Base-by-base conservation (phyloP, 2,113 vertebrate species). In the Porphyrio hochstetteri region DNA sequence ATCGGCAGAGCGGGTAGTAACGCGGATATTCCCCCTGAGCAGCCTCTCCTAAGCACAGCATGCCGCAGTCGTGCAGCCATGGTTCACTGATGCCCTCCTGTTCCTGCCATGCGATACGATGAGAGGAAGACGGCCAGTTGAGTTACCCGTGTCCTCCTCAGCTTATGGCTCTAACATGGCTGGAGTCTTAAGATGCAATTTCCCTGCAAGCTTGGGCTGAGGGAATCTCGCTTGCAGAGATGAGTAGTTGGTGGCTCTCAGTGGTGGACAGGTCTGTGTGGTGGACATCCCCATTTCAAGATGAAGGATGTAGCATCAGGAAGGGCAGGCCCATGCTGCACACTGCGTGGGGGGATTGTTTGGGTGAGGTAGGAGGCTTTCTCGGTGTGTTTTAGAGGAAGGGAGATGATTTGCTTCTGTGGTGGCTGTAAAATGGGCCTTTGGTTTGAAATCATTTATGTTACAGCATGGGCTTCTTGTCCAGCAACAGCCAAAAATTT, bases 21-120 rank as follows among this genome's bases (percentile, higher is more conserved):
- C 0, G 1, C 9, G 29, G 25, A 25, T 89, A 46, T 3, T 84
- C n/a, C 65, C n/a, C 57, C 80, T 5, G 4, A 56, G 42, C 12
- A 5, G 35, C 29, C 68, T 82, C 68, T 89, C 36, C 44, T 29
- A 14, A 40, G 68, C 52, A 40, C 29, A 38, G 27, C 86, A 53
- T 76, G 53, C 18, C 2, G 0, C 16, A 20, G 19, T 17, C 1
- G 0, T 55, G n/a, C 4, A 2, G 56, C 42, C 10, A 1, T 18
- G 29, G 10, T 42, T 56, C 64, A 18, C 13, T 59, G 72, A 40
- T 67, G 33, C 40, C n/a, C 11, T 63, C 28, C 55, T 67, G 44
- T 31, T 70, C 33, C 23, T 78, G 27, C 52, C 7, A 1, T 78
- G 31, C 2, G 1, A 13, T 27, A 29, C 40, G 63, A 16, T 15